Evolutionary conservation across 2,113 vertebrate genomes (phyloP), one percentile per base, ranked within the genome.

Genomic region (Hypomesus transpacificus): DNA sequence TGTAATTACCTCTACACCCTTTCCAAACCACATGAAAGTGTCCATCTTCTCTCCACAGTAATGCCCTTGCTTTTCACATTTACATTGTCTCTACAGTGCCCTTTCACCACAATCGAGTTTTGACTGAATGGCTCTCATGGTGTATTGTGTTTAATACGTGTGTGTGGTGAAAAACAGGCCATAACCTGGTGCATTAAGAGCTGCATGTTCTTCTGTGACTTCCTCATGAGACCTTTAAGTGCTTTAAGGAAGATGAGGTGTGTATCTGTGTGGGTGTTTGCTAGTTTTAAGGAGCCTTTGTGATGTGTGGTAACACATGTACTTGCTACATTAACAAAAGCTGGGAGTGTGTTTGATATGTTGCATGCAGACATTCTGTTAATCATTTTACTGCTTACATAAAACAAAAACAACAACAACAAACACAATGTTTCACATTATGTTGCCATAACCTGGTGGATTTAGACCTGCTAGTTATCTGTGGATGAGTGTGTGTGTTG

Each of bases 381-480:
- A 75, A 69, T 58, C 73, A 70, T 21, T 64, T 60, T 61, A 52
- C 74, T 70, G 17, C 69, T 68, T 61, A 51, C 76, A 61, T 66
- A 24, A 17, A 61, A 20, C n/a, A n/a, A n/a, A n/a, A n/a, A n/a
- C n/a, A n/a, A n/a, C n/a, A n/a, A n/a, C n/a, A n/a, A 64, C 51
- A 78, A 82, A 76, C n/a, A 85, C 78, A 86, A 86, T 77, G 83
- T 89, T 95, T 95, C 94, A 95, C 94, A 95, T 94, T 95, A 90
- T 92, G 91, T 90, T 92, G 92, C 93, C 93, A 92, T 94, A 90
- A 93, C 92, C 91, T 90, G 89, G 91, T 24, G 28, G 14, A 18
- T 46, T 57, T 91, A 87, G 63, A 54, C 31, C 39, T 46, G 46
- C 72, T 60, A 21, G 4, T 54, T 67, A 21, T 62, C 26, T 66